Percentiles rank a stretch among this genome's conserved stretches.
Evolutionary conservation across 1,140 invertebrate genomes (phyloP).

Genomic region (Macrosteles quadrilineatus): DNA sequence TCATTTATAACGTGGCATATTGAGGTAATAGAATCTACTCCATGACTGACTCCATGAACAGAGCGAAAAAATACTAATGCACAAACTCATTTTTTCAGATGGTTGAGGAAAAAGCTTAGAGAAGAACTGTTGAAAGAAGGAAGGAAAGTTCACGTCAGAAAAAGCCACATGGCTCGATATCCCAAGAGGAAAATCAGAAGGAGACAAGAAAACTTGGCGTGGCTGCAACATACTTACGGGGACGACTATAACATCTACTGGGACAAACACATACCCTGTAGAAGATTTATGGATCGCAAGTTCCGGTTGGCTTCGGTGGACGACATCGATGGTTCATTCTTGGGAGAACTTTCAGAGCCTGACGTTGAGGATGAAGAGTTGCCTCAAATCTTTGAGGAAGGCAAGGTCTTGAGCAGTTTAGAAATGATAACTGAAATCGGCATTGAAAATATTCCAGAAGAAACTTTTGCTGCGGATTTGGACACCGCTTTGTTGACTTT

Average conservation of each 20-base stretch:
- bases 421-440: slow-evolving; percentile 6
- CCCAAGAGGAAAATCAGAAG: slow-evolving; percentile 15
- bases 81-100: slow-evolving; percentile 18
- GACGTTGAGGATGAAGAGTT: not conserved
- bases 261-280: slow-evolving; percentile 4
- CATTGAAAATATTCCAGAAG: not conserved
- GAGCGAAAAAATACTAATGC: too few relatives aligned
- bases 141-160: slow-evolving; percentile 18
- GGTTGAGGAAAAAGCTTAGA: slow-evolving; percentile 28
- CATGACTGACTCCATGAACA: too few relatives aligned
- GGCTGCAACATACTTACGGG: slow-evolving; percentile 25
- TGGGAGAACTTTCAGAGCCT: not conserved
- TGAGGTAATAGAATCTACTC: too few relatives aligned
- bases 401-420: not conserved
- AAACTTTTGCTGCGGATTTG: not conserved
- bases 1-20: too few relatives aligned
- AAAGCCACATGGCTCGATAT: slow-evolving; percentile 25
- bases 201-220: slow-evolving; percentile 16
- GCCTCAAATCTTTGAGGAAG: not conserved
- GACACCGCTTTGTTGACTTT: not conserved
- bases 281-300: slow-evolving; percentile 25
- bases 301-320: not conserved
- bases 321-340: not conserved
- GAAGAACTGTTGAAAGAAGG: slow-evolving; percentile 28
- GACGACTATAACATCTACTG: slow-evolving; percentile 23